Conservation (phyloP, 2,113 vertebrate species). For the Actenoides lindsayi region DNA sequence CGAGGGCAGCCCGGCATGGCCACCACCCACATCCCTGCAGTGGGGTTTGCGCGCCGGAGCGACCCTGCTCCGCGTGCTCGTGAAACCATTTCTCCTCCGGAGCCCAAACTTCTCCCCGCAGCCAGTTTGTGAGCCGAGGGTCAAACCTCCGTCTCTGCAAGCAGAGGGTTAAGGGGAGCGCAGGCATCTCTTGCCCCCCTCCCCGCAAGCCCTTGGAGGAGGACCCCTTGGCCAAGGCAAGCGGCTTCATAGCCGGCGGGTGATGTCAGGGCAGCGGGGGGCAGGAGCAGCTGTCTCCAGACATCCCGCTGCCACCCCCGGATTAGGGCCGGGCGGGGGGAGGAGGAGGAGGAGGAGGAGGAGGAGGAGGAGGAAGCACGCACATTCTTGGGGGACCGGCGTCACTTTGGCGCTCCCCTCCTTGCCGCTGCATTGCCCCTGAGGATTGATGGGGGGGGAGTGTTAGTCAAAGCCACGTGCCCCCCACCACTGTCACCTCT, state of each 20-base stretch:
- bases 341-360: neutral
- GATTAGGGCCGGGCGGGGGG: slow-evolving; percentile 22
- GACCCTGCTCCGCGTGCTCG: accelerated
- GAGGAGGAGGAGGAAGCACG: no score
- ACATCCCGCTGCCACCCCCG: slow-evolving; percentile 22
- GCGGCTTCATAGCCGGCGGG: neutral
- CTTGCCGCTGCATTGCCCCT: accelerated
- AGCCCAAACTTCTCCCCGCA: neutral
- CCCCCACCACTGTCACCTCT: neutral
- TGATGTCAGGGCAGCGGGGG: slow-evolving; percentile 12
- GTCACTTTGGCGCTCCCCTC: slow-evolving; percentile 32
- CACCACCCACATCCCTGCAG: accelerated
- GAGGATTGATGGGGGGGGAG: neutral
- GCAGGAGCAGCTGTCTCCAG: slow-evolving; percentile 73
- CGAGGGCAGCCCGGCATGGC: neutral
- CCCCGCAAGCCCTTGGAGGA: neutral
- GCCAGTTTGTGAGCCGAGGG: accelerated
- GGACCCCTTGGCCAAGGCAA: neutral
- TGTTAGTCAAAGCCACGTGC: neutral
- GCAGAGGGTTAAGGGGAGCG: neutral
- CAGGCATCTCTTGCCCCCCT: neutral
- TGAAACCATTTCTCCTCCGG: neutral
- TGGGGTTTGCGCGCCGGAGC: no score
- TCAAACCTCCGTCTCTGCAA: neutral
- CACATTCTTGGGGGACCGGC: slow-evolving; percentile 62